Evolutionary conservation across 1,140 invertebrate species (phyloP).

Genomic region (Triops cancriformis): DNA sequence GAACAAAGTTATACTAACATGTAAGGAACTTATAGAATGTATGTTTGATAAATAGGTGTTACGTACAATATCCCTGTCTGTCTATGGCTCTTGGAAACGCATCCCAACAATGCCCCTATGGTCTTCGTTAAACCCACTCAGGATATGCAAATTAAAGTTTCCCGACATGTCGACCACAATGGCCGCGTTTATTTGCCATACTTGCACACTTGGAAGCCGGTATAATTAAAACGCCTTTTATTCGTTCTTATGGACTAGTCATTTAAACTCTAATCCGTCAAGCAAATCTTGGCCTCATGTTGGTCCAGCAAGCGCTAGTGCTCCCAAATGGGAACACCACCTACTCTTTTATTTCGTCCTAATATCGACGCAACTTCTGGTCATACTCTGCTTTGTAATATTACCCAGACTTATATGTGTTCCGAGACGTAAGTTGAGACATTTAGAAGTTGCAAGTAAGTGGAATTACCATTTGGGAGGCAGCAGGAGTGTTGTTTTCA

Average conservation of each 20-base stretch:
- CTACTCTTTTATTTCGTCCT: background rate
- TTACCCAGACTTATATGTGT: too few relatives aligned
- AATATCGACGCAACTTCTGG: too few relatives aligned
- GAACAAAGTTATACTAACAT: conserved; percentile 16
- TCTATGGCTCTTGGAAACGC: conserved; percentile 93
- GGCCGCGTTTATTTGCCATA: conserved; percentile 96
- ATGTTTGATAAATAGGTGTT: conserved; percentile 47
- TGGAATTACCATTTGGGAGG: too few relatives aligned
- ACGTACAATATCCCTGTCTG: conserved; percentile 94
- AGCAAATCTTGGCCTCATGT: too few relatives aligned
- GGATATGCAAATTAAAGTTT: conserved; percentile 93
- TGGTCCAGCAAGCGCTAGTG: too few relatives aligned
- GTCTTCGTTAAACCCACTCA: conserved; percentile 93
- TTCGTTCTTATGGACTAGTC: background rate
- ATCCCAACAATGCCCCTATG: conserved; percentile 94
- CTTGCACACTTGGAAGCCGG: conserved; percentile 87
- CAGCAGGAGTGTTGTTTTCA: too few relatives aligned
- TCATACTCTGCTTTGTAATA: too few relatives aligned
- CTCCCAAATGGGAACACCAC: too few relatives aligned
- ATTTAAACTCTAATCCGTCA: too few relatives aligned
- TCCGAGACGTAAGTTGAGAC: too few relatives aligned
- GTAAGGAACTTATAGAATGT: too few relatives aligned
- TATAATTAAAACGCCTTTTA: conserved; percentile 40
- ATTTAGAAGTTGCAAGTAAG: too few relatives aligned
- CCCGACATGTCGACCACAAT: conserved; percentile 86